phyloP scores from a whole-genome alignment of 2,797 vertebrate species.

The Lepidocolaptes lacrymiger region DNA sequence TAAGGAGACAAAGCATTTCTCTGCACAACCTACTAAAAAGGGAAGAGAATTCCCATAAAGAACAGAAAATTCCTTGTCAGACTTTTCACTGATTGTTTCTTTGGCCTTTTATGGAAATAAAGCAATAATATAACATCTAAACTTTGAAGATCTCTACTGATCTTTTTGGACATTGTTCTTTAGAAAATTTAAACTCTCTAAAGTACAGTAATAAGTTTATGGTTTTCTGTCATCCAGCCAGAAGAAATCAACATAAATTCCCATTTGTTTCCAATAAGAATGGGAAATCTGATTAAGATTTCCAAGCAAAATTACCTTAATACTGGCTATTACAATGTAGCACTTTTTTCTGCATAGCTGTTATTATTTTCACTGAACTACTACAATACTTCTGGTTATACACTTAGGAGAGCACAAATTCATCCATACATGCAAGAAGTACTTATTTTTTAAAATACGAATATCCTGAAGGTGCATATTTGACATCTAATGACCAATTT shows the following conservation, averaged over 20 bases:
- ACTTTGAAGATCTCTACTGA: not conserved
- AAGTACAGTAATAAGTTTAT: not conserved
- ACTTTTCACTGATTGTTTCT: not conserved
- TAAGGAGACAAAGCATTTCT: not conserved
- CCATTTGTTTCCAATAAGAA: not conserved
- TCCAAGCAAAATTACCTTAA: slow-evolving; percentile 12
- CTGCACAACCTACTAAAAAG: not conserved
- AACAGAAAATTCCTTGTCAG: not conserved
- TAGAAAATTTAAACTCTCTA: not conserved
- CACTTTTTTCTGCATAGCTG: not conserved
- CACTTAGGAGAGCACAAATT: not conserved
- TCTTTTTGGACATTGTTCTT: not conserved
- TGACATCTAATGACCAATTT: not conserved
- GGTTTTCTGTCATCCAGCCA: not conserved
- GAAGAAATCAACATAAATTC: not conserved
- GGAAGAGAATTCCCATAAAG: not conserved
- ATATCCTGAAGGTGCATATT: not conserved
- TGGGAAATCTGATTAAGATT: slow-evolving; percentile 29
- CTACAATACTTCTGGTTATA: not conserved
- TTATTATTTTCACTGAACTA: slow-evolving; percentile 5
- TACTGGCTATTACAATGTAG: not conserved
- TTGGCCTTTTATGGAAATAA: not conserved
- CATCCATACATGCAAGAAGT: not conserved
- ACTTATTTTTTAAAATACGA: not conserved
- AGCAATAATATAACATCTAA: not conserved